Evolutionary conservation across 1,140 invertebrate species (phyloP), one percentile per base, ranked within the genome.

Genomic region (Ceratoteleas bidentatus): DNA sequence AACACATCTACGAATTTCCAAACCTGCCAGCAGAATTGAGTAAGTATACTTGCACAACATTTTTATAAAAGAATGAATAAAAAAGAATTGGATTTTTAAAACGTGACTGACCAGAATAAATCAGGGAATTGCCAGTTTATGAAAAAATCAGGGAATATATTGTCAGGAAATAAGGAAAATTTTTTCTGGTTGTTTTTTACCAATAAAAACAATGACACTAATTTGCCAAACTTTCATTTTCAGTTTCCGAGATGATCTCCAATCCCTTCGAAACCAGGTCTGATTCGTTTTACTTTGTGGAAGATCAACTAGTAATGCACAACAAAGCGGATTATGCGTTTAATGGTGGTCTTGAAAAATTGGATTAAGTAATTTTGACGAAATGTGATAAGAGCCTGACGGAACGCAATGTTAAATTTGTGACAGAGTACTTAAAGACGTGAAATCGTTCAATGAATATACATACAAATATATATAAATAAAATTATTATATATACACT

Each of bases 1-100:
- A 99, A 93, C 98, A 99, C 91, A 99, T 99, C 91, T 99, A 99
- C 91, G 97, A 99, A 91, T 99, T 99, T 93, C 98, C 98, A 43
- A 93, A 95, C 56, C 92, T 99, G 78, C 94, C 95, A 83, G 92
- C 94, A 52, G 95, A 98, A 88, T 92, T 98, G 87, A 95, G 98
- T 99, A 94, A 94, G 93, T 90, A 24, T 2, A 24, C 1, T 4
- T 4, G 24, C 4, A 1, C 1, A 24, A 4, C 24, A 43, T 3
- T 43, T 43, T 43, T 43, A 2, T 43, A 43, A n/a, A 2, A 1
- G n/a, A 43, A 43, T 43, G n/a, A 43, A 43, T 10, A 43, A 2
- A 10, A 43, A 43, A n/a, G n/a, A n/a, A n/a, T n/a, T n/a, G n/a
- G n/a, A n/a, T n/a, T n/a, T n/a, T n/a, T n/a, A n/a, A n/a, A n/a